A percentile compares a stretch with the other conserved stretches of the same genome.
These are phyloP conservation scores for Trypoxylus dichotomus DNA, from an alignment of 1,140 invertebrate genomes.

Conservation along the genomic window DNA sequence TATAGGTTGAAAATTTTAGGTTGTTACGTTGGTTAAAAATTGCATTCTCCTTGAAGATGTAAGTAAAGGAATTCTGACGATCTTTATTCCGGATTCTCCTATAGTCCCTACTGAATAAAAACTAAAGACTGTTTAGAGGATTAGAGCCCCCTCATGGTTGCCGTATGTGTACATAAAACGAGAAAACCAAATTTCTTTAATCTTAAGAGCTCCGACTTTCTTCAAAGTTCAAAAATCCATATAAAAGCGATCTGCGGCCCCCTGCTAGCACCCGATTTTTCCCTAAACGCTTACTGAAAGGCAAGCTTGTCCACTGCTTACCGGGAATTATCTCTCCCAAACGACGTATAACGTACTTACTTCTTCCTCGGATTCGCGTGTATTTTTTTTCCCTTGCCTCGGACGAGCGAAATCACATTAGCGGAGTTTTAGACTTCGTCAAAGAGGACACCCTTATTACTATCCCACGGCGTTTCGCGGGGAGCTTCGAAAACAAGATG, in stretches of 20 bases:
- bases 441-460: background rate
- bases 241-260: background rate
- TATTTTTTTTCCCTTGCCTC: background rate
- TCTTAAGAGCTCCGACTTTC: background rate
- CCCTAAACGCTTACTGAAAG: background rate
- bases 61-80: too few relatives aligned
- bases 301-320: background rate
- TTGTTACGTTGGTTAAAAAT: too few relatives aligned
- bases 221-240: background rate
- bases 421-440: background rate
- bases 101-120: too few relatives aligned
- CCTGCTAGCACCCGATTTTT: background rate
- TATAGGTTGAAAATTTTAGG: too few relatives aligned
- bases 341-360: background rate
- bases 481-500: background rate
- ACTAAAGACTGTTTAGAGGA: too few relatives aligned
- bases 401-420: constrained; percentile 11
- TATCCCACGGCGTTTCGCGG: background rate
- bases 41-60: too few relatives aligned
- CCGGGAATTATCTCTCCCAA: background rate
- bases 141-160: too few relatives aligned
- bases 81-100: too few relatives aligned
- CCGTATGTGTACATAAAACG: too few relatives aligned
- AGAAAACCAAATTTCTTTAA: background rate
- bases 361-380: background rate